phyloP scores from a whole-genome alignment of 2,888 invertebrate species.

The Salpingus planirostris region DNA sequence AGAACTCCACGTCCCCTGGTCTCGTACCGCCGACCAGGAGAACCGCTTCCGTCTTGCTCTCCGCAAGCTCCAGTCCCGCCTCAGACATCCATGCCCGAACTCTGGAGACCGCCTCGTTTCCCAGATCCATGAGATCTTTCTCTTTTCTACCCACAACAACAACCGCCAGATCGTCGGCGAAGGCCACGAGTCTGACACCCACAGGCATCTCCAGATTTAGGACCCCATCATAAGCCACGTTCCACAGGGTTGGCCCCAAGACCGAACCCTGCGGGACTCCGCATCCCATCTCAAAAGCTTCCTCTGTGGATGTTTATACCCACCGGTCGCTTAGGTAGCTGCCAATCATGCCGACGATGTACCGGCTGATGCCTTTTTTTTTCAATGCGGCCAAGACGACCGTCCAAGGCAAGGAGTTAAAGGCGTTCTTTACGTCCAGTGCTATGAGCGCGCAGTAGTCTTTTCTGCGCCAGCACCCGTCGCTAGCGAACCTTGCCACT shows the following conservation, averaged over 20 bases:
- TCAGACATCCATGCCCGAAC: background rate
- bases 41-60: background rate
- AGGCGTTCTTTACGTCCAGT: constrained; percentile 15
- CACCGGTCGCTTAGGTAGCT: constrained; percentile 6
- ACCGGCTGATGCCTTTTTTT: constrained; percentile 1
- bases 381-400: constrained; percentile 6
- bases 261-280: constrained; percentile 2
- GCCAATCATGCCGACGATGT: constrained; percentile 3
- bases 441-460: constrained; percentile 7
- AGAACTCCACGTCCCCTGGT: background rate
- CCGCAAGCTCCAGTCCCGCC: background rate
- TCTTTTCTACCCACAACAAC: constrained; percentile 1
- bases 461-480: background rate
- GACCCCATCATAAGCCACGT: constrained; percentile 6
- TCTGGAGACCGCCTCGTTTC: background rate
- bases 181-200: constrained; percentile 5
- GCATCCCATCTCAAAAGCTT: background rate
- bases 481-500: constrained; percentile 2
- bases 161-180: constrained; percentile 8
- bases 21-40: background rate
- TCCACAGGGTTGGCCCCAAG: constrained; percentile 6
- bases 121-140: background rate
- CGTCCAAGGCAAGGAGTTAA: constrained; percentile 11
- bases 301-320: background rate
- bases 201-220: constrained; percentile 2